Conservation (phyloP, 2,797 vertebrate genomes). For the Octomys mimax region DNA sequence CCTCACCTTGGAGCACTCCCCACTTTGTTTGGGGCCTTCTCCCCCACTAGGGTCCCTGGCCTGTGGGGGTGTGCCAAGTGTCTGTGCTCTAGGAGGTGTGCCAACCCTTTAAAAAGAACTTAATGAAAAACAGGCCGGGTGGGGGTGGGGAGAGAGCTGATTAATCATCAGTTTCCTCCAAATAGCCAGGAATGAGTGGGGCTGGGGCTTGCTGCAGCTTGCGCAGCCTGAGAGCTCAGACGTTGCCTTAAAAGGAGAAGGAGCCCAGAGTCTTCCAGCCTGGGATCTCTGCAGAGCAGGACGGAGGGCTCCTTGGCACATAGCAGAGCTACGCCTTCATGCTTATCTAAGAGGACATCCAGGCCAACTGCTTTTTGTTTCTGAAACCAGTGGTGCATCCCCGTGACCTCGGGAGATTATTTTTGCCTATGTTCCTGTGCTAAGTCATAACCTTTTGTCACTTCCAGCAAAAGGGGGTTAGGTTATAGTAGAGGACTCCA, state of each 20-base stretch:
- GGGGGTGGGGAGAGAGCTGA: constrained; percentile 49
- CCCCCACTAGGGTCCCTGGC: neutral
- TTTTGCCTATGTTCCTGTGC: neutral
- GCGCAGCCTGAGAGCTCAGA: constrained; percentile 80
- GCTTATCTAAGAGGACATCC: constrained; percentile 37
- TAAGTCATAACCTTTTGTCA: neutral
- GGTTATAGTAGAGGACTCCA: neutral
- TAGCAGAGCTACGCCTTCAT: constrained; percentile 47
- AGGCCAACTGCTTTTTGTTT: constrained; percentile 47
- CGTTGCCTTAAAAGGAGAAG: constrained; percentile 91
- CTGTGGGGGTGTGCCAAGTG: neutral
- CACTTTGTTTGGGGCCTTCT: neutral
- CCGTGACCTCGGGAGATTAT: neutral
- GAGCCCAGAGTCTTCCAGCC: constrained; percentile 83
- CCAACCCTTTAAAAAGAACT: constrained; percentile 86
- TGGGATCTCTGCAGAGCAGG: constrained; percentile 72
- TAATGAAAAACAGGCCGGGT: constrained; percentile 84
- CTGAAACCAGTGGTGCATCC: neutral
- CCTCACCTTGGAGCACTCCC: neutral
- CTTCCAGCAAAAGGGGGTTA: neutral
- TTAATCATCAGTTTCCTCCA: constrained; percentile 87
- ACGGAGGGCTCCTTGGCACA: neutral
- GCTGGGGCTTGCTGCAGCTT: constrained; percentile 66
- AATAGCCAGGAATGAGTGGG: constrained; percentile 87
- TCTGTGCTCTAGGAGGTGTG: constrained; percentile 3